A percentile compares a stretch with the other conserved stretches of the same genome.
Conservation (phyloP, 2,113 vertebrate species). For the Lathamus discolor region DNA sequence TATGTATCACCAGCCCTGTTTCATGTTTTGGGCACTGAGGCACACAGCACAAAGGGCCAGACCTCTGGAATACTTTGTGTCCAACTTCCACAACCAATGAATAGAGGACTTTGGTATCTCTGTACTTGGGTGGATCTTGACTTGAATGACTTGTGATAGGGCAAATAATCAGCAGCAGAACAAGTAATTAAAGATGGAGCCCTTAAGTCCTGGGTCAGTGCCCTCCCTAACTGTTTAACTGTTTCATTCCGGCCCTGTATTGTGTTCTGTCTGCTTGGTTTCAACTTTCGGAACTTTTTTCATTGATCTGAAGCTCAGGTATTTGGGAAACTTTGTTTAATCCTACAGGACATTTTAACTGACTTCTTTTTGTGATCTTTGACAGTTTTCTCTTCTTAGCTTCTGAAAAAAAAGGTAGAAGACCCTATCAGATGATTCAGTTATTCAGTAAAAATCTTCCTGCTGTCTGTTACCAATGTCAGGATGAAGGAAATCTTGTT, state of each 20-base stretch:
- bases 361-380: not conserved
- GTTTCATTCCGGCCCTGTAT: not conserved
- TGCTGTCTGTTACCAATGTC: not conserved
- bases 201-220: not conserved
- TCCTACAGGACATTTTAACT: not conserved
- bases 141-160: not conserved
- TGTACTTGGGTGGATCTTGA: not conserved
- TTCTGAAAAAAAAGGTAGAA: not conserved
- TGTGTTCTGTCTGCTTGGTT: not conserved
- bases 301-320: not conserved
- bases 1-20: not conserved
- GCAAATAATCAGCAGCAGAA: not conserved
- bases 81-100: not conserved
- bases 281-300: not conserved
- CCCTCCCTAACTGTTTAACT: not conserved
- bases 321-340: not conserved
- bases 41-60: not conserved
- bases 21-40: not conserved
- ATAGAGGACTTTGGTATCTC: not conserved
- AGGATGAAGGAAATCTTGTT: not conserved
- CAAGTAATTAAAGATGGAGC: not conserved
- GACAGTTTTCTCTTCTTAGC: not conserved
- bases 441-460: not conserved
- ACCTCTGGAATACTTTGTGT: not conserved
- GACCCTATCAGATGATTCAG: not conserved